phyloP scores from a whole-genome alignment of 2,797 vertebrate genomes.

The Galago senegalensis region DNA sequence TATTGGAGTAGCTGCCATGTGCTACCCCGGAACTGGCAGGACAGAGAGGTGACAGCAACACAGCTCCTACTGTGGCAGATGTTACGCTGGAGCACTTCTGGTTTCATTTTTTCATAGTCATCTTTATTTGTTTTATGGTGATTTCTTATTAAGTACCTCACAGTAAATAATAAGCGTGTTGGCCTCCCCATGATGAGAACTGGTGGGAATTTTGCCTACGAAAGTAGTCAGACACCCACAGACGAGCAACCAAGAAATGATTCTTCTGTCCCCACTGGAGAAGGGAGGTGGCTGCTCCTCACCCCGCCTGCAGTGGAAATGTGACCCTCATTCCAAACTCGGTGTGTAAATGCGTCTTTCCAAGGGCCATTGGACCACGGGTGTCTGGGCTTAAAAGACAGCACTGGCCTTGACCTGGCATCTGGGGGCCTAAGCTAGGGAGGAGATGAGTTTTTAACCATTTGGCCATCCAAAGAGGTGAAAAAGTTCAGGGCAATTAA shows the following conservation, averaged over 20 bases:
- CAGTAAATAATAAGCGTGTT: neutral
- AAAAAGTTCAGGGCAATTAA: neutral
- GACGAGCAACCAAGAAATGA: neutral
- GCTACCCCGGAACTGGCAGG: neutral
- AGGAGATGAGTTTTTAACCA: neutral
- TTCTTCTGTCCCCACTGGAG: neutral
- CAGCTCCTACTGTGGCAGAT: fast-evolving
- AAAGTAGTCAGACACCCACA: neutral
- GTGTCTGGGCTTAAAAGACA: neutral
- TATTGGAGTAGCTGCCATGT: neutral
- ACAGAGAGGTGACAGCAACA: neutral
- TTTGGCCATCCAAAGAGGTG: neutral
- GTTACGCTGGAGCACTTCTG: neutral
- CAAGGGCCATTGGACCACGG: neutral
- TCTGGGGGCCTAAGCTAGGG: neutral
- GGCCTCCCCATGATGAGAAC: neutral
- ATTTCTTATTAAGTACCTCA: neutral
- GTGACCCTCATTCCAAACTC: neutral
- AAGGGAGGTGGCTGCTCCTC: neutral
- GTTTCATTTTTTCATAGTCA: neutral
- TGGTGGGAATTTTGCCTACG: neutral
- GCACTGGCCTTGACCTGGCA: no score
- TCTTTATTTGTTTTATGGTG: neutral
- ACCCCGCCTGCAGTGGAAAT: neutral
- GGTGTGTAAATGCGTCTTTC: neutral